Evolutionary conservation across 2,888 invertebrate species (phyloP).

Genomic region (Apamea sordens): DNA sequence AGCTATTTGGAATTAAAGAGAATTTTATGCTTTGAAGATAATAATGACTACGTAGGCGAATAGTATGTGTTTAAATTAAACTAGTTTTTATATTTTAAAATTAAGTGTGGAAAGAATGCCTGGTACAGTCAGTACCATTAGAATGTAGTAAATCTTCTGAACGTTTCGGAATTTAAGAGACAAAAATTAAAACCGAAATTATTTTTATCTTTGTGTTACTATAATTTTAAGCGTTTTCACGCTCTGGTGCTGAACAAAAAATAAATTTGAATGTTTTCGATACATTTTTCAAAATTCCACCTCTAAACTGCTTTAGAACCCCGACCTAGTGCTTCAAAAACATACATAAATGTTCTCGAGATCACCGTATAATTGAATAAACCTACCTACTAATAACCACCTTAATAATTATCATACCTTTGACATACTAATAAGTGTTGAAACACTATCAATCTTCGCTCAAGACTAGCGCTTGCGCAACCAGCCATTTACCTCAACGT

Average conservation of each 20-base stretch:
- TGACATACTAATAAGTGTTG: conserved; percentile 34
- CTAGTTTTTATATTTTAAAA: background rate
- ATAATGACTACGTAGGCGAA: background rate
- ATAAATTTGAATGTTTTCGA: too few relatives aligned
- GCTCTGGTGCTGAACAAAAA: too few relatives aligned
- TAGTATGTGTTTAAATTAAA: too few relatives aligned
- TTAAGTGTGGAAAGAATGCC: background rate
- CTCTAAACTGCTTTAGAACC: background rate
- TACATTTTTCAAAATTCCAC: too few relatives aligned
- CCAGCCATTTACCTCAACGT: conserved; percentile 38
- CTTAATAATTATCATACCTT: conserved; percentile 3
- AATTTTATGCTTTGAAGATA: conserved; percentile 9
- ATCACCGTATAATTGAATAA: background rate
- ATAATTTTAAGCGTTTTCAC: too few relatives aligned
- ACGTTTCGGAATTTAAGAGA: background rate
- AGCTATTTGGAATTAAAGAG: conserved; percentile 1
- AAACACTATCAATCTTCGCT: conserved; percentile 49
- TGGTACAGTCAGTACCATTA: background rate
- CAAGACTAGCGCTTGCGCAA: conserved; percentile 34
- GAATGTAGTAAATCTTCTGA: background rate
- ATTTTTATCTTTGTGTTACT: too few relatives aligned
- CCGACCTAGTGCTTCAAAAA: background rate
- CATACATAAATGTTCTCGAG: background rate
- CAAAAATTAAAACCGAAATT: background rate
- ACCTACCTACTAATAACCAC: background rate